Percentiles rank a stretch among this genome's conserved stretches.
Evolutionary conservation across 2,113 vertebrate genomes (phyloP).

Genomic region (Cololabis saira): DNA sequence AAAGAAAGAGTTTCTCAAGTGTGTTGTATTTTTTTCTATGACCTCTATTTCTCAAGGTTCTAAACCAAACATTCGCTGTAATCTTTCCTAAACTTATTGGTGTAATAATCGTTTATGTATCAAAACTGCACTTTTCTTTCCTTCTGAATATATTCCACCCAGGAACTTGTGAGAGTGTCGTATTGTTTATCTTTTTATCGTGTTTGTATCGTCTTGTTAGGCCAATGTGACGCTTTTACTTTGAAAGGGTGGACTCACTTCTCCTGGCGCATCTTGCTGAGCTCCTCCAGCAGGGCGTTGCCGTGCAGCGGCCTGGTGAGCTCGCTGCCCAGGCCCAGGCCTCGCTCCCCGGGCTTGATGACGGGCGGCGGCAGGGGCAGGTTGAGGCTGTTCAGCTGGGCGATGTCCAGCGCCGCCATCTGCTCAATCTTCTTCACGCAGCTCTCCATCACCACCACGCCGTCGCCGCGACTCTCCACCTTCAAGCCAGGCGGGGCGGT

Average conservation of each 20-base stretch:
- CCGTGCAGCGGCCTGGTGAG: conserved; percentile 78
- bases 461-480: conserved; percentile 62
- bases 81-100: too few relatives aligned
- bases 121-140: too few relatives aligned
- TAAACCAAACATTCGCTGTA: too few relatives aligned
- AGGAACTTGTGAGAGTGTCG: too few relatives aligned
- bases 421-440: conserved; percentile 81
- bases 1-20: too few relatives aligned
- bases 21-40: too few relatives aligned
- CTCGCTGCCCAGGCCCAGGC: conserved; percentile 82
- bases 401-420: conserved; percentile 80
- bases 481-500: conserved; percentile 29
- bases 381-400: conserved; percentile 82
- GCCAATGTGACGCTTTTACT: too few relatives aligned
- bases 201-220: too few relatives aligned
- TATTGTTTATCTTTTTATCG: too few relatives aligned
- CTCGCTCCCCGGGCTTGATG: conserved; percentile 80
- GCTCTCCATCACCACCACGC: conserved; percentile 70
- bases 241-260: conserved; percentile 45
- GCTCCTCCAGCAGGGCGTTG: conserved; percentile 82
- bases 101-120: too few relatives aligned
- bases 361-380: conserved; percentile 77
- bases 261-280: conserved; percentile 86
- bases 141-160: too few relatives aligned
- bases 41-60: too few relatives aligned